Evolutionary conservation across 1,140 invertebrate genomes (phyloP), one percentile per base, ranked within the genome.

Genomic region (Pachyrhynchus sulphureomaculatus): DNA sequence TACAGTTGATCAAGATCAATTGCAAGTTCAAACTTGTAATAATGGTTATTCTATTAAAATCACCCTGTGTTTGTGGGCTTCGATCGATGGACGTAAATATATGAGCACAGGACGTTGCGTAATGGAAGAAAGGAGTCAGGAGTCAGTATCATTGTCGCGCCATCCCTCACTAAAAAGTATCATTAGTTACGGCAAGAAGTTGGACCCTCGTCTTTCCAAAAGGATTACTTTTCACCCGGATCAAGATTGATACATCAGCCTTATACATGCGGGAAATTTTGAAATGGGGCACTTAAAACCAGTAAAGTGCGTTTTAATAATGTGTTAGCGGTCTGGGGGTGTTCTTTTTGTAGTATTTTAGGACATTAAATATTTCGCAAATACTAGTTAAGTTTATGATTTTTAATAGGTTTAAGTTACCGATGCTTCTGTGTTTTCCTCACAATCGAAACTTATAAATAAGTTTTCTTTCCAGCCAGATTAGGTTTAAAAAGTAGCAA

Each of bases 171-270:
- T 60, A 60, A 60, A 60, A 60, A 60, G 57, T 60, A 60, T 60
- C 57, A 60, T 60, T 60, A 60, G 57, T 60, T 60, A 60, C 57
- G 57, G 47, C 57, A 60, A 60, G 57, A 60, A 60, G 57, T 60
- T 51, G 33, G 57, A 60, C 57, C 57, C 57, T 60, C 57, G 57
- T 60, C 57, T 60, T 42, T 48, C 36, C 45, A 60, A 60, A 57
- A 51, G 57, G 57, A 60, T 60, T 60, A 60, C 57, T 60, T 60
- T 60, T 60, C 45, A 41, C 57, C 39, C 57, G 57, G 57, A 60
- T 42, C 57, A 51, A 60, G 57, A 60, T 60, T 60, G 57, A 60
- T 60, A 51, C 41, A 57, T 57, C 36, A 39, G 23, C n/a, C 20
- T n/a, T 15, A 26, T 21, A 33, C n/a, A 17, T 13, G 13, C 13